These are phyloP conservation scores for Poeciliopsis occidentalis DNA, from an alignment of 2,113 vertebrate species.

Conservation along the genomic window DNA sequence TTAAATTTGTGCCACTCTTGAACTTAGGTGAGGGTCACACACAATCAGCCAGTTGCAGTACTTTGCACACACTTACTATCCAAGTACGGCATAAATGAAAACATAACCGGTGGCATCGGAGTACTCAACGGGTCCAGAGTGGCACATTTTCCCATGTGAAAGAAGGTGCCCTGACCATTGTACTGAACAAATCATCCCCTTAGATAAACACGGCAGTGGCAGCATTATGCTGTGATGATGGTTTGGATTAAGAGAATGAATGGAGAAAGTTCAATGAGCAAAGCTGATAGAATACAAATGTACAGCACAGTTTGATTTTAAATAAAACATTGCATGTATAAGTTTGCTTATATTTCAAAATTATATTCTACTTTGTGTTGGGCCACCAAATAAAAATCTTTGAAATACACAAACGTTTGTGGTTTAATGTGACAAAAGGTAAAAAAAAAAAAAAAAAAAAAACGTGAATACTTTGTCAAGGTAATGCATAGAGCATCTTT, in stretches of 20 bases:
- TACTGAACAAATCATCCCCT: background rate
- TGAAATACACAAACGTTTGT: background rate
- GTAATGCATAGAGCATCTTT: conserved; percentile 4
- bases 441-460: no score
- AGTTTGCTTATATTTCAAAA: background rate
- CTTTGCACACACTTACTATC: background rate
- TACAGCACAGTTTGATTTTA: background rate
- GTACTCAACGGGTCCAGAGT: background rate
- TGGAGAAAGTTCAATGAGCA: background rate
- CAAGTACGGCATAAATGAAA: background rate
- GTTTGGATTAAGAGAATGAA: no score
- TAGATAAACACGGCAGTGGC: background rate
- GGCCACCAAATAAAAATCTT: background rate
- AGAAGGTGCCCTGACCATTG: background rate
- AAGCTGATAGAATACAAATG: background rate
- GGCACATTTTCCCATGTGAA: no score
- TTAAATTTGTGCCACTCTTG: no score
- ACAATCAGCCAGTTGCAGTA: no score
- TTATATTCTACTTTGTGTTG: background rate
- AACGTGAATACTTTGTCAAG: background rate
- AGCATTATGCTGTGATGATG: background rate
- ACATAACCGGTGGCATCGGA: background rate
- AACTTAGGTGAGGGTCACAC: no score
- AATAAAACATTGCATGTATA: background rate
- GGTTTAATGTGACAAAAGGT: background rate